Percentiles rank a stretch among this genome's conserved stretches.
Conservation (phyloP, 2,797 vertebrate species). For the Brotula barbata region DNA sequence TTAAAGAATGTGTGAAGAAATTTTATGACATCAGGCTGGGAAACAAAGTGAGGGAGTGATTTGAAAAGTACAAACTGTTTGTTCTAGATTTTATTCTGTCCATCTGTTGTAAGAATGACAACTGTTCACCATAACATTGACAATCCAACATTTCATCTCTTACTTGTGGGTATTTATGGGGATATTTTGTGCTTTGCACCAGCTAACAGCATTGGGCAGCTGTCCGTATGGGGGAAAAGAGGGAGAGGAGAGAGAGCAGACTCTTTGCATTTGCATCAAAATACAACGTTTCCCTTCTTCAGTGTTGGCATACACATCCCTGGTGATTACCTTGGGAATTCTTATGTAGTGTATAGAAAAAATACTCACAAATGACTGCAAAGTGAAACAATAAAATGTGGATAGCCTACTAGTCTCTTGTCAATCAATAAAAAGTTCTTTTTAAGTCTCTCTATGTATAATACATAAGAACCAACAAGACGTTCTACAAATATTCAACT, state of each 20-base stretch:
- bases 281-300: constrained; percentile 52
- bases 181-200: constrained; percentile 67
- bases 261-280: constrained; percentile 55
- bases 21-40: constrained; percentile 19
- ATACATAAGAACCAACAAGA: constrained; percentile 68
- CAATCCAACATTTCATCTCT: constrained; percentile 37
- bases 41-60: constrained; percentile 33
- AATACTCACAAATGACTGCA: constrained; percentile 54
- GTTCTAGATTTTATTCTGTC: constrained; percentile 64
- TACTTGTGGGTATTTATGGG: constrained; percentile 33
- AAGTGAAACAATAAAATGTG: constrained; percentile 57
- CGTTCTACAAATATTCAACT: constrained; percentile 70
- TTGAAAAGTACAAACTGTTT: constrained; percentile 33
- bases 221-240: too few relatives aligned
- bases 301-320: constrained; percentile 33
- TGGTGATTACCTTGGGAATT: constrained; percentile 40
- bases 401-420: constrained; percentile 52
- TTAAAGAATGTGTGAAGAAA: constrained; percentile 12
- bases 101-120: constrained; percentile 38
- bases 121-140: constrained; percentile 46
- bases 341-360: constrained; percentile 45
- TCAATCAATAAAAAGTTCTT: constrained; percentile 64
- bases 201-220: constrained; percentile 55
- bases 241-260: constrained; percentile 36
- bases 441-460: constrained; percentile 59